phyloP scores from a whole-genome alignment of 1,140 invertebrate genomes.

The Tetranychus cinnabarinus region DNA sequence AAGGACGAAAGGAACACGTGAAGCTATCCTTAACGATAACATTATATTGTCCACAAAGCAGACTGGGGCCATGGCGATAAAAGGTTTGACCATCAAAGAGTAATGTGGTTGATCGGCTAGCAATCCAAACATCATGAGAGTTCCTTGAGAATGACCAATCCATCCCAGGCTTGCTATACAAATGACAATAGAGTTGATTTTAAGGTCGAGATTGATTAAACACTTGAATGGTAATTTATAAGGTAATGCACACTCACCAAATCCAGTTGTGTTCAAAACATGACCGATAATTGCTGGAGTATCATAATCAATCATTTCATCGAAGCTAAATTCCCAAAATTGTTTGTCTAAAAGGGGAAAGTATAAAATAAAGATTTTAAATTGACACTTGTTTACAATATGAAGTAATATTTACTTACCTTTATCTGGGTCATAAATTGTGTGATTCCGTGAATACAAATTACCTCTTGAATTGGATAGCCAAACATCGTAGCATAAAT shows the following conservation, averaged over 20 bases:
- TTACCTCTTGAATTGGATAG: slow-evolving; percentile 20
- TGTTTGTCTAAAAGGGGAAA: background rate
- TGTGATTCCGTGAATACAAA: slow-evolving; percentile 15
- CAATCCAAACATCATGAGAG: no score
- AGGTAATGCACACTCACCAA: slow-evolving; percentile 5
- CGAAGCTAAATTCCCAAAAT: slow-evolving; percentile 28
- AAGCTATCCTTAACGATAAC: no score
- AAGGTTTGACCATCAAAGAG: no score
- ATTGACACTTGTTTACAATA: background rate
- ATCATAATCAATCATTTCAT: slow-evolving; percentile 49
- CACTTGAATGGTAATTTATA: no score
- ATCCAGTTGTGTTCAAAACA: slow-evolving; percentile 28
- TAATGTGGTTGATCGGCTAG: no score
- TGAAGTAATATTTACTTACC: slow-evolving; percentile 6
- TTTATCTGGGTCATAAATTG: slow-evolving; percentile 20
- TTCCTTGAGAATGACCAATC: no score
- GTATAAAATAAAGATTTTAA: background rate
- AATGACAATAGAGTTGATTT: no score
- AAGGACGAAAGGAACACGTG: background rate
- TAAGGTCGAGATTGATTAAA: no score
- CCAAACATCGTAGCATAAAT: slow-evolving; percentile 20
- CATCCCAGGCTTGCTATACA: no score
- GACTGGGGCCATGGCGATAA: no score
- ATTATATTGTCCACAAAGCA: no score
- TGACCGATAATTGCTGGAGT: slow-evolving; percentile 39